These are phyloP conservation scores for Drosophila sp. DNA, from an alignment of 1,140 invertebrate species.

Conservation along the genomic window DNA sequence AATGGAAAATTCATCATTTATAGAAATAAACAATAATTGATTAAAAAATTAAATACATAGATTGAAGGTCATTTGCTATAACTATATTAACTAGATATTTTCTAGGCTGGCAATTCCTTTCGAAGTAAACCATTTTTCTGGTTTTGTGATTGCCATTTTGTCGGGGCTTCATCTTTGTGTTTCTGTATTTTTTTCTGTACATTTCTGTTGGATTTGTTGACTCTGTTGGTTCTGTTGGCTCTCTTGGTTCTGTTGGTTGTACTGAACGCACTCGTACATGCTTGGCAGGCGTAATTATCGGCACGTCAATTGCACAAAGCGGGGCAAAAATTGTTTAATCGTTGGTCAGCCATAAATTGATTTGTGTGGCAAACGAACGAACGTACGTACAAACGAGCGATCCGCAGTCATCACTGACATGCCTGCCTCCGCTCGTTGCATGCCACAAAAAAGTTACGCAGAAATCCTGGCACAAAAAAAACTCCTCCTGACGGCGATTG, in stretches of 20 bases:
- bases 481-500: constrained; percentile 45
- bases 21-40: too few relatives aligned
- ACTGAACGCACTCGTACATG: constrained; percentile 30
- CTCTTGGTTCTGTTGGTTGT: too few relatives aligned
- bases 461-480: constrained; percentile 12
- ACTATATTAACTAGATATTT: too few relatives aligned
- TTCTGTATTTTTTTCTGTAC: constrained; percentile 2
- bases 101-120: background rate
- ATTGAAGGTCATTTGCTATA: too few relatives aligned
- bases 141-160: constrained; percentile 17
- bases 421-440: constrained; percentile 3
- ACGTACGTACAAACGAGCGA: constrained; percentile 28
- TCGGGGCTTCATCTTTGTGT: constrained; percentile 6
- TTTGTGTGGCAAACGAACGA: constrained; percentile 54
- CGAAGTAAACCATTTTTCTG: background rate
- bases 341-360: constrained; percentile 78
- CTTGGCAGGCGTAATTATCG: constrained; percentile 74
- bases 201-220: constrained; percentile 11
- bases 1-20: too few relatives aligned
- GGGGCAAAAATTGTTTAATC: constrained; percentile 74
- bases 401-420: constrained; percentile 36
- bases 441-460: constrained; percentile 26
- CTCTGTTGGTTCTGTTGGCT: too few relatives aligned
- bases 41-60: too few relatives aligned
- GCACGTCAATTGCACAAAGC: constrained; percentile 84